phyloP scores from a whole-genome alignment of 2,888 invertebrate genomes.

The Deilephila elpenor region DNA sequence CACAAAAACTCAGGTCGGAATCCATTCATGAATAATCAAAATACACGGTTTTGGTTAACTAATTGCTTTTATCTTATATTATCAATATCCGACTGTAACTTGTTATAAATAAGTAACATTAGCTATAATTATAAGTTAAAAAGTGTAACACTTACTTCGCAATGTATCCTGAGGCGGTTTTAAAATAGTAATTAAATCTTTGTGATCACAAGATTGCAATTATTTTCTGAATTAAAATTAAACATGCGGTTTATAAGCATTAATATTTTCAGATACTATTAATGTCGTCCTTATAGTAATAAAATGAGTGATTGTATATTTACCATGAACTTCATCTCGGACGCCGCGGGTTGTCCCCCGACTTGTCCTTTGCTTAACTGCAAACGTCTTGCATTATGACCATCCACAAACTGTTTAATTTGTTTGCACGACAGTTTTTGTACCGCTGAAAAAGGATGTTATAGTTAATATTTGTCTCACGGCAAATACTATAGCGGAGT shows the following conservation, averaged over 20 bases:
- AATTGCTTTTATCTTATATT: not conserved
- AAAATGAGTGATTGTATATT: not conserved
- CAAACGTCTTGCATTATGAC: constrained; percentile 54
- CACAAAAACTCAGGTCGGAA: not conserved
- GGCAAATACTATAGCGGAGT: not conserved
- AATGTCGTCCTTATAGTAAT: not conserved
- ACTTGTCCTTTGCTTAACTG: constrained; percentile 50
- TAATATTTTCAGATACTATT: not conserved
- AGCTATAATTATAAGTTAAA: not conserved
- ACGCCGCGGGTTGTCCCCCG: constrained; percentile 52
- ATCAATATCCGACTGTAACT: not conserved
- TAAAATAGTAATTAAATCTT: no score
- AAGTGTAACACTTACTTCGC: not conserved
- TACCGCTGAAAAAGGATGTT: constrained; percentile 47
- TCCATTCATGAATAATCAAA: not conserved
- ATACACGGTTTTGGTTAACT: not conserved
- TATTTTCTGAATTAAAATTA: no score
- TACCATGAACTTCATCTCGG: constrained; percentile 58
- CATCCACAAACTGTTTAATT: constrained; percentile 52
- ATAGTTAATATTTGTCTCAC: not conserved
- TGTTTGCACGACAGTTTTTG: constrained; percentile 45
- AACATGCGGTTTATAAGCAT: no score
- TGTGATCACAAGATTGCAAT: no score
- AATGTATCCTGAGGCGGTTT: no score
- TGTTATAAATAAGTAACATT: not conserved